Evolutionary conservation across 2,888 invertebrate species (phyloP).

Genomic region (Watsonalla cultraria): DNA sequence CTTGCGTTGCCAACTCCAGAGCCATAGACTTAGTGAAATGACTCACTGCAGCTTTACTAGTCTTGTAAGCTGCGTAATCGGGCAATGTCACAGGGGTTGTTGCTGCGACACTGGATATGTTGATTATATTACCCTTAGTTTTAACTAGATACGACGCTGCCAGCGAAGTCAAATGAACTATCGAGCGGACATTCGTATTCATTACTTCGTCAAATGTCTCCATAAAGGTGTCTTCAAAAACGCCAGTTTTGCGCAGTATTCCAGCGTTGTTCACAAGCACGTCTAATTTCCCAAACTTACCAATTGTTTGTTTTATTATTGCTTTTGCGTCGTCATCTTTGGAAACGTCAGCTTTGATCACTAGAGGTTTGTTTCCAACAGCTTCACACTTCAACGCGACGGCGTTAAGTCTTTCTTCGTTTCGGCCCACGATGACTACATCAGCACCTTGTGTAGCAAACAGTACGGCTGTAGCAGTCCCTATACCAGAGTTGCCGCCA

Average conservation of each 20-base stretch:
- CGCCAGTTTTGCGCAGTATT: constrained; percentile 10
- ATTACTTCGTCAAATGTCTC: constrained; percentile 31
- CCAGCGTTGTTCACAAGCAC: constrained; percentile 45
- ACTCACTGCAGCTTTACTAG: constrained; percentile 34
- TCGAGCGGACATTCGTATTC: constrained; percentile 32
- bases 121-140: constrained; percentile 24
- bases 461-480: constrained; percentile 35
- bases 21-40: constrained; percentile 34
- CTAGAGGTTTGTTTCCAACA: constrained; percentile 20
- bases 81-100: not conserved
- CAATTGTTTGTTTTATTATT: constrained; percentile 29
- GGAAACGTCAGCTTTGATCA: constrained; percentile 33
- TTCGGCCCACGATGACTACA: constrained; percentile 35
- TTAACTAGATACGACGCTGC: constrained; percentile 32
- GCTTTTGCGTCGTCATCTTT: constrained; percentile 27
- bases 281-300: constrained; percentile 36
- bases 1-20: constrained; percentile 84
- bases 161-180: constrained; percentile 28
- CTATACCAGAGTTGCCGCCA: constrained; percentile 46
- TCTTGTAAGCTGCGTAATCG: constrained; percentile 51
- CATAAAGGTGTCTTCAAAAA: constrained; percentile 25
- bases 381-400: constrained; percentile 22
- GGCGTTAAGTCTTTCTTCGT: constrained; percentile 24
- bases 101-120: constrained; percentile 8
- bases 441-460: constrained; percentile 37